These are phyloP conservation scores for Sebastes schlegelii DNA, from an alignment of 2,113 vertebrate genomes.

Conservation along the genomic window DNA sequence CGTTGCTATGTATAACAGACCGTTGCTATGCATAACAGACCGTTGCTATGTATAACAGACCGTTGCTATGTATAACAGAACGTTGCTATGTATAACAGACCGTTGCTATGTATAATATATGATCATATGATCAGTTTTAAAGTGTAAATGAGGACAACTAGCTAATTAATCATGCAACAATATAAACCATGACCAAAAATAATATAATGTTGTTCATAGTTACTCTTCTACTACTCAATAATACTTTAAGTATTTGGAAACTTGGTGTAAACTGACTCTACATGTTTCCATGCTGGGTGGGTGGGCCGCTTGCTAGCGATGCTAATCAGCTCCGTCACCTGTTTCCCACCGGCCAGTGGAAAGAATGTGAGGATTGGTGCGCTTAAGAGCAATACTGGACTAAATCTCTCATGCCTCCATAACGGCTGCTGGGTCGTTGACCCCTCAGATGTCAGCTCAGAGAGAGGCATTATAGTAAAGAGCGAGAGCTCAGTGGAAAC, in stretches of 20 bases:
- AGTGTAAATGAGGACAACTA: not conserved
- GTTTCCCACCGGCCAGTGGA: conserved; percentile 59
- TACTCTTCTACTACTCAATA: not conserved
- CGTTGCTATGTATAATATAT: not conserved
- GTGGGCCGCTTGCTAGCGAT: conserved; percentile 13
- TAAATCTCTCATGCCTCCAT: conserved; percentile 28
- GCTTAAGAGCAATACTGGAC: conserved; percentile 36
- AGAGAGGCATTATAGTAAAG: not conserved
- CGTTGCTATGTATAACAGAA: too few relatives aligned
- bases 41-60: not conserved
- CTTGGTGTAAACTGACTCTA: too few relatives aligned
- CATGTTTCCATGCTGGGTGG: not conserved
- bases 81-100: not conserved
- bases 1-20: not conserved
- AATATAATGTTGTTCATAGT: not conserved
- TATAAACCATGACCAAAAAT: too few relatives aligned
- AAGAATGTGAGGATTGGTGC: conserved; percentile 71
- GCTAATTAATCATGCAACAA: too few relatives aligned
- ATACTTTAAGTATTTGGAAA: not conserved
- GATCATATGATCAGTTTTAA: not conserved
- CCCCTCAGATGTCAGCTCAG: conserved; percentile 10
- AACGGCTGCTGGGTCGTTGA: conserved; percentile 21
- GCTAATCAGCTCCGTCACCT: conserved; percentile 54
- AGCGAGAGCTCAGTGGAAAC: not conserved
- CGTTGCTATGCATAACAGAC: not conserved